These are phyloP conservation scores for Polymixis lichenea DNA, from an alignment of 2,888 invertebrate genomes.

Conservation along the genomic window DNA sequence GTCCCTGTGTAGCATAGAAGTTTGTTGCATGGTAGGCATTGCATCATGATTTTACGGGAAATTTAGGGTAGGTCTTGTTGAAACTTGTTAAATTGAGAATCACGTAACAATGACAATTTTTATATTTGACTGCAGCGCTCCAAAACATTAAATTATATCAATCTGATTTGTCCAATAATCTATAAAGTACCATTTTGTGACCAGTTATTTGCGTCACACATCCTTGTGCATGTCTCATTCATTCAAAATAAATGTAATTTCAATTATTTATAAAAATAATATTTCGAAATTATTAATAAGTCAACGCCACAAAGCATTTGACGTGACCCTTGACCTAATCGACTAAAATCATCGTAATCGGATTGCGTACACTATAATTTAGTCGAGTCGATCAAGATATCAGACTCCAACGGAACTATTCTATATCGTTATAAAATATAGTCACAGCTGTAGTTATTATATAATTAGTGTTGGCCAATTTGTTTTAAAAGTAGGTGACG, in stretches of 20 bases:
- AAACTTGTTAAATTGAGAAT: background rate
- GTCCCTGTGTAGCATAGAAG: background rate
- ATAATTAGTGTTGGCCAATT: conserved; percentile 37
- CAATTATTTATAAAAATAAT: conserved; percentile 3
- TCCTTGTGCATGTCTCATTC: conserved; percentile 9
- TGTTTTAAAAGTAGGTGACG: conserved; percentile 22
- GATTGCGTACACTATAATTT: conserved; percentile 45
- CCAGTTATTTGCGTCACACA: conserved; percentile 13
- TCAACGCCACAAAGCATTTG: conserved; percentile 24
- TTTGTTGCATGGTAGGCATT: background rate
- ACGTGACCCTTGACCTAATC: conserved; percentile 45
- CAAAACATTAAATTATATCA: background rate
- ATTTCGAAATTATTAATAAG: conserved; percentile 18
- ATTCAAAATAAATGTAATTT: background rate
- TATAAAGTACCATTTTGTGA: background rate
- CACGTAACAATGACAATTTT: background rate
- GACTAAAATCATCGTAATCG: conserved; percentile 50
- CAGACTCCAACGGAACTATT: conserved; percentile 10
- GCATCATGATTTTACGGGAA: background rate
- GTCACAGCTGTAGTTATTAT: conserved; percentile 28
- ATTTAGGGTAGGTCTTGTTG: background rate
- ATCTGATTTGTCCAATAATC: background rate
- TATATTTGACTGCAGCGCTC: background rate
- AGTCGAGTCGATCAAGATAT: conserved; percentile 33
- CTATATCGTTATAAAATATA: conserved; percentile 27